Evolutionary conservation across 2,797 vertebrate genomes (phyloP).

Genomic region (Glossophaga mutica): DNA sequence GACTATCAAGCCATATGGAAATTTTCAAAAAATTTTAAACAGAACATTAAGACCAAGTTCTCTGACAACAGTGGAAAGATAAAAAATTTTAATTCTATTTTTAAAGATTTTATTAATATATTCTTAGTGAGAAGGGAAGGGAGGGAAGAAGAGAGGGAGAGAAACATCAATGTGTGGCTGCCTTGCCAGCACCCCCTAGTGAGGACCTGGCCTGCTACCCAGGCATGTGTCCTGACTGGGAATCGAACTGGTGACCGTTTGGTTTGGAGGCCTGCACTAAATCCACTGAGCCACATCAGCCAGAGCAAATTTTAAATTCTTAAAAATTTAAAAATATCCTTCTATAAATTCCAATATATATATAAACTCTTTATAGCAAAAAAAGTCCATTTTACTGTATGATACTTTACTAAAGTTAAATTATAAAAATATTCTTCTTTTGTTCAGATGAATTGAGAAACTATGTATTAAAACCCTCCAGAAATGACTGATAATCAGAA

Average conservation of each 20-base stretch:
- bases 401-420: neutral
- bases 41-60: neutral
- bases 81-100: neutral
- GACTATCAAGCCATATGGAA: neutral
- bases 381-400: neutral
- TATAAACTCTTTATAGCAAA: neutral
- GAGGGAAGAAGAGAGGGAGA: too few species aligned
- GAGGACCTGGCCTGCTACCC: too few species aligned
- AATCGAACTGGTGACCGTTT: too few species aligned
- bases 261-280: too few species aligned
- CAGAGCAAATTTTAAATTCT: neutral
- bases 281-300: too few species aligned
- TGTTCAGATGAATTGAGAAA: neutral
- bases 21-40: neutral
- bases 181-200: too few species aligned
- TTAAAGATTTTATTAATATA: too few species aligned
- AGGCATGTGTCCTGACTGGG: too few species aligned
- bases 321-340: neutral
- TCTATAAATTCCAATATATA: neutral
- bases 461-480: conserved; percentile 32
- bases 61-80: neutral
- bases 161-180: too few species aligned
- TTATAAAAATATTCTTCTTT: neutral
- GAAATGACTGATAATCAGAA: conserved; percentile 39
- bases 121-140: too few species aligned